Conservation (phyloP, 2,888 invertebrate species). For the Aelia acuminata region DNA sequence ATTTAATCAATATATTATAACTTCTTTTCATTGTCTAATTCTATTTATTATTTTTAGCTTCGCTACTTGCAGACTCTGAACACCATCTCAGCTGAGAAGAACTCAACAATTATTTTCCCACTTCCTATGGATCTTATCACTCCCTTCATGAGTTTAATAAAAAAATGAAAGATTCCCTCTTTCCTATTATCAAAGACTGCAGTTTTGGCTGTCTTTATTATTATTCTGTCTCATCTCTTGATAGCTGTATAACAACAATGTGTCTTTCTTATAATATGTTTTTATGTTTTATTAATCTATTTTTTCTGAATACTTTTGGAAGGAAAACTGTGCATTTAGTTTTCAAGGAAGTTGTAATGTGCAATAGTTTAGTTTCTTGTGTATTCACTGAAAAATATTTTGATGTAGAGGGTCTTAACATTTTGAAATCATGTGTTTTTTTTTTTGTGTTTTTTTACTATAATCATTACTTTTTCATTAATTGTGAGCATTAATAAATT, state of each 20-base stretch:
- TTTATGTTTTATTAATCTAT: not conserved
- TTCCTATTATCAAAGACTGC: not conserved
- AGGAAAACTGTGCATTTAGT: not conserved
- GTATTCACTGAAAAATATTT: not conserved
- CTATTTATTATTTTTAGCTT: constrained; percentile 71
- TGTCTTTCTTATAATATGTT: constrained; percentile 9
- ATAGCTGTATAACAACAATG: constrained; percentile 37
- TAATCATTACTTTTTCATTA: not conserved
- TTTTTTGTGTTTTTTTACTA: not conserved
- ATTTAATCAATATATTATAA: not conserved
- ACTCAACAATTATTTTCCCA: constrained; percentile 95
- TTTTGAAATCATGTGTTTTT: not conserved
- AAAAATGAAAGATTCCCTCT: constrained; percentile 59
- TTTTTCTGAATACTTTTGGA: not conserved
- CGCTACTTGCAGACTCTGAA: constrained; percentile 92
- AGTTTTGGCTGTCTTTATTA: not conserved
- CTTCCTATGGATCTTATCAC: constrained; percentile 85
- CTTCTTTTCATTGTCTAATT: not conserved
- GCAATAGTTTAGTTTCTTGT: not conserved
- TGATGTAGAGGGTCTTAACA: not conserved
- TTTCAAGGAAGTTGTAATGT: not conserved
- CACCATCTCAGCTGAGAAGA: constrained; percentile 93
- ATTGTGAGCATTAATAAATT: not conserved
- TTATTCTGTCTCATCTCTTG: constrained; percentile 9
- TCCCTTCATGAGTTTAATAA: constrained; percentile 70